Evolutionary conservation across 2,888 invertebrate species (phyloP).

Genomic region (Diaperis boleti): DNA sequence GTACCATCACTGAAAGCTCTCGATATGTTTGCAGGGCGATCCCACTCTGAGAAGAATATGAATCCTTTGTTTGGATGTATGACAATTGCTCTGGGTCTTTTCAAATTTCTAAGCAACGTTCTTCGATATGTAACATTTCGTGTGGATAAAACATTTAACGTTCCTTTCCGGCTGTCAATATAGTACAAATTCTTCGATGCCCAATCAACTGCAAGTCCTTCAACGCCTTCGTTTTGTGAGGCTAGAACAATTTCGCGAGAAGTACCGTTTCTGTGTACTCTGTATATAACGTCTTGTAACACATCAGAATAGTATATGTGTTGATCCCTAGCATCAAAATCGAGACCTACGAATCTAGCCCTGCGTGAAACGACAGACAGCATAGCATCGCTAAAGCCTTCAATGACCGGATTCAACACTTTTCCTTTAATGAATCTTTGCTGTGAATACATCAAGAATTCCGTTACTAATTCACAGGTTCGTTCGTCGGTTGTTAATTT

Average conservation of each 20-base stretch:
- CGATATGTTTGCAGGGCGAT: conserved; percentile 95
- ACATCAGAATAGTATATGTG: conserved; percentile 98
- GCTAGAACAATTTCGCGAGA: conserved; percentile 91
- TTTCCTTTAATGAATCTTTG: conserved; percentile 93
- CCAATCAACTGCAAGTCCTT: conserved; percentile 96
- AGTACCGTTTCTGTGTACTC: conserved; percentile 83
- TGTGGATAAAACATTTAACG: conserved; percentile 91
- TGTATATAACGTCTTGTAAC: conserved; percentile 92
- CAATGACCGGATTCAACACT: conserved; percentile 87
- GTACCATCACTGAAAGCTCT: conserved; percentile 92
- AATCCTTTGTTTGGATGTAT: conserved; percentile 96
- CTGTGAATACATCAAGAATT: conserved; percentile 95
- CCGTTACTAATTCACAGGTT: conserved; percentile 84
- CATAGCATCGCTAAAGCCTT: conserved; percentile 95
- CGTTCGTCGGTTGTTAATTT: conserved; percentile 79
- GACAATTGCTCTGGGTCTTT: conserved; percentile 94
- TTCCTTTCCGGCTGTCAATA: conserved; percentile 94
- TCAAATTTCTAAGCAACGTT: conserved; percentile 87
- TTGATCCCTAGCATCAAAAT: conserved; percentile 91
- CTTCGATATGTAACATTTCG: conserved; percentile 86
- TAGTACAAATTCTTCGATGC: conserved; percentile 95
- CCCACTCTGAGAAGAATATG: conserved; percentile 97
- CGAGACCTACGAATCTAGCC: conserved; percentile 94
- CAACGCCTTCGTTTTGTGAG: conserved; percentile 97
- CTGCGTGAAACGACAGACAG: conserved; percentile 91